Conservation (phyloP, 1,140 invertebrate genomes). For the Papilio polyxenes region DNA sequence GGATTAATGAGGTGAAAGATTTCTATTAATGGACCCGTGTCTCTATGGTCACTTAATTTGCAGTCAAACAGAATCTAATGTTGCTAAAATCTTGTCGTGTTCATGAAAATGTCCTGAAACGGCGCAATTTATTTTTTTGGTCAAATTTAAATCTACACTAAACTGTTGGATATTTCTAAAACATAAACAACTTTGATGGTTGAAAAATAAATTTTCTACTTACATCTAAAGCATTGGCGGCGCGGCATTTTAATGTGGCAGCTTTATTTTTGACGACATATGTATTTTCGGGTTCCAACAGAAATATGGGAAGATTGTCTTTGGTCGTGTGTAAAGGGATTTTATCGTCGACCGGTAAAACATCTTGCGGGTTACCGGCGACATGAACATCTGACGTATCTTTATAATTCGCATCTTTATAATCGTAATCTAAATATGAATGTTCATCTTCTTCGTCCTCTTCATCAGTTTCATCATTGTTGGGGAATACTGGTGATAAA, state of each 20-base stretch:
- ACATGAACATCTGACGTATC: slow-evolving; percentile 62
- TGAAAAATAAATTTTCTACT: slow-evolving; percentile 46
- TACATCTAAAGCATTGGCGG: slow-evolving; percentile 85
- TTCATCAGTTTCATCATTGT: slow-evolving; percentile 60
- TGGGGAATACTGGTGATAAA: slow-evolving; percentile 63
- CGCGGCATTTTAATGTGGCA: slow-evolving; percentile 89
- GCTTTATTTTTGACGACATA: slow-evolving; percentile 93
- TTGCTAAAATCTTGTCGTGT: background rate
- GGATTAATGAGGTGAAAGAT: background rate
- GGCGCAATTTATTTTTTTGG: background rate
- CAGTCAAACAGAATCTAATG: too few relatives aligned
- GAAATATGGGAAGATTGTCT: slow-evolving; percentile 87
- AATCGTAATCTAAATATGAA: slow-evolving; percentile 71
- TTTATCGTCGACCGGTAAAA: slow-evolving; percentile 70
- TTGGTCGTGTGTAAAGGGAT: slow-evolving; percentile 80
- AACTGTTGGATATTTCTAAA: background rate
- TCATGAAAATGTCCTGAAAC: background rate
- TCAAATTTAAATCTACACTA: background rate
- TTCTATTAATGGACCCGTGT: background rate
- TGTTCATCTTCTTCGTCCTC: slow-evolving; percentile 67
- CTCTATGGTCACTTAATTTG: background rate
- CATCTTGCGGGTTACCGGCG: slow-evolving; percentile 49
- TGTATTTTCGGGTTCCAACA: slow-evolving; percentile 89
- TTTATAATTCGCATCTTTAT: slow-evolving; percentile 74
- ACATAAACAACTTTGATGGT: background rate